Evolutionary conservation across 1,140 invertebrate species (phyloP), one percentile per base, ranked within the genome.

Genomic region (Sarcophaga peregrina): DNA sequence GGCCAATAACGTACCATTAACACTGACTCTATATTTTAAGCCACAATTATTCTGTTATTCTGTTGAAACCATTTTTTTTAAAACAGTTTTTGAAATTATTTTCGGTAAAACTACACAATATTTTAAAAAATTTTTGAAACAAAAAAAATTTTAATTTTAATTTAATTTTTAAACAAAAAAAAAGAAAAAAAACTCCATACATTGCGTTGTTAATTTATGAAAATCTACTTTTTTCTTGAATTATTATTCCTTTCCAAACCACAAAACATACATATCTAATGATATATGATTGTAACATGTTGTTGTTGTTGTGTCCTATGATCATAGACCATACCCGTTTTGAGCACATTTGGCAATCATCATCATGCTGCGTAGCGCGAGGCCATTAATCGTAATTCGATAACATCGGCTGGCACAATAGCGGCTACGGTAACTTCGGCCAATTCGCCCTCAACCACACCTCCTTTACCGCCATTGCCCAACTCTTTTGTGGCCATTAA

Each of bases 291-390:
- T 62, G 17, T 68, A 68, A 20, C 62, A 20, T 68, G 54, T 58
- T 13, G 25, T 37, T 37, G 25, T 37, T 37, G 25, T 37, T 58
- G 54, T 58, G 54, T 25, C 25, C 68, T 73, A 15, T 45, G 25
- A n/a, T 25, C 68, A n/a, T 78, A 90, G 90, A 90, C 88, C 86
- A 87, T 90, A 85, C 90, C 90, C 83, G 90, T 90, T 73, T 88
- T 90, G 82, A 88, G 88, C 85, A 90, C 90, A 87, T 90, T 90
- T 89, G 90, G 90, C 83, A 90, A 88, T 86, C 90, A 90, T 88
- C 90, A 90, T 87, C 90, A 90, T 85, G 89, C 88, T 86, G 90
- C 88, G 89, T 90, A 90, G 89, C 90, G 89, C 86, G 88, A 90
- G 85, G 85, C 88, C 82, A 85, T 85, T 84, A 83, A 78, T 78